Base-by-base conservation (phyloP, 1,140 invertebrate species). In the Phymorhynchus buccinoides region DNA sequence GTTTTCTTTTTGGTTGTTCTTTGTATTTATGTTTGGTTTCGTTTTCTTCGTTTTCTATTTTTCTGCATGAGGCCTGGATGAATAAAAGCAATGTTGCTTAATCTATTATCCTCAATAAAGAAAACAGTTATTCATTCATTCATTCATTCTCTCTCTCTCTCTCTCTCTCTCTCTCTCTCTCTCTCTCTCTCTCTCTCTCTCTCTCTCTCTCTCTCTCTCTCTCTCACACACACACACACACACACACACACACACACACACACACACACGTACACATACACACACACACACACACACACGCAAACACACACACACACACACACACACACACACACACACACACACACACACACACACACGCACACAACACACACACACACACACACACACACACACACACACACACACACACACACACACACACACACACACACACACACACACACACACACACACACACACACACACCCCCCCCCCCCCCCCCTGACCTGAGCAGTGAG, bases 161-260 rank as follows among this genome's bases (percentile, higher is more conserved):
- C 14, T 62, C 56, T 62, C 56, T 27, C 56, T 62, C 22, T 14
- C 56, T 62, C 22, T 22, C 22, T 62, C 56, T 27, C 12, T 22
- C 56, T 62, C 56, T 62, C 56, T 62, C 48, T 52, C 56, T 62
- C 56, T 27, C 56, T 0, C 56, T 62, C 48, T 62, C 56, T 62
- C 56, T 62, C 56, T 62, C 56, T 62, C 56, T 62, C 56, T 14
- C 56, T 18, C 56, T 18, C 56, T 18, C 39, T 22, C 37, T 1
- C 77, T 1, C 77, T 42, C 0, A n/a, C 39, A 39, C 39, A 16
- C 39, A 30, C 73, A 41, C 77, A 42, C 77, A 44, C 35, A 42
- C 77, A 42, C 77, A 42, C 77, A 42, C 77, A 79, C 77, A 79
- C 77, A 44, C 77, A 79, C 77, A 79, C 77, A 79, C 27, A 14